Percentiles rank a stretch among this genome's conserved stretches.
phyloP scores from a whole-genome alignment of 2,797 vertebrate genomes.

The Hoplostethus atlanticus region DNA sequence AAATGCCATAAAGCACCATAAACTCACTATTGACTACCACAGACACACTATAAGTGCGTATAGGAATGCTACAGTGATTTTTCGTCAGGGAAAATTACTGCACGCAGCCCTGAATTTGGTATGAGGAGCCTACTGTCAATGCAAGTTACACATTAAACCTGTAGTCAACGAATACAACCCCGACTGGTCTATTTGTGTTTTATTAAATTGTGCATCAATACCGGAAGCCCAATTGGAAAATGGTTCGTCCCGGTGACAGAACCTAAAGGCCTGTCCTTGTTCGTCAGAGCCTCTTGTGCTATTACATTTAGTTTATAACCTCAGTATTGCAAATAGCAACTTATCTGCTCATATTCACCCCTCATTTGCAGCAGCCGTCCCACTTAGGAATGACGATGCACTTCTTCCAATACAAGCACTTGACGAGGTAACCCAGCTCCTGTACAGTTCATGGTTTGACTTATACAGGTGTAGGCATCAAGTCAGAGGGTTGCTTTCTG shows the following conservation, averaged over 20 bases:
- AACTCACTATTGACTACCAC: not conserved
- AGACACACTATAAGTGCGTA: not conserved
- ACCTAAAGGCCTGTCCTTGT: not conserved
- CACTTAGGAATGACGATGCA: conserved; percentile 6
- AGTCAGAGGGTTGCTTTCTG: not conserved
- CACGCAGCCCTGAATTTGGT: no score
- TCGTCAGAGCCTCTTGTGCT: not conserved
- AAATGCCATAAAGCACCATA: no score
- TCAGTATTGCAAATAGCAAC: not conserved
- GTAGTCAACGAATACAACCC: no score
- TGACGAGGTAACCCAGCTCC: conserved; percentile 16
- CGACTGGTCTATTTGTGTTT: no score
- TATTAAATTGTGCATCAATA: no score
- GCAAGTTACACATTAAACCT: no score
- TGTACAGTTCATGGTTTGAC: not conserved
- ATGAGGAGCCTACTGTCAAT: no score
- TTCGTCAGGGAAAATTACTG: no score
- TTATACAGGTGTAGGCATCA: not conserved
- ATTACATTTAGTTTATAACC: not conserved
- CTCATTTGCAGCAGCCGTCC: conserved; percentile 5
- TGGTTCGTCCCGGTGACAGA: not conserved
- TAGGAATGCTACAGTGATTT: no score
- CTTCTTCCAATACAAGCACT: conserved; percentile 6
- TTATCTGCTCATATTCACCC: not conserved
- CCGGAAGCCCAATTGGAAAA: not conserved